Evolutionary conservation across 2,888 invertebrate genomes (phyloP), one percentile per base, ranked within the genome.

Genomic region (Pasiphila rectangulata): DNA sequence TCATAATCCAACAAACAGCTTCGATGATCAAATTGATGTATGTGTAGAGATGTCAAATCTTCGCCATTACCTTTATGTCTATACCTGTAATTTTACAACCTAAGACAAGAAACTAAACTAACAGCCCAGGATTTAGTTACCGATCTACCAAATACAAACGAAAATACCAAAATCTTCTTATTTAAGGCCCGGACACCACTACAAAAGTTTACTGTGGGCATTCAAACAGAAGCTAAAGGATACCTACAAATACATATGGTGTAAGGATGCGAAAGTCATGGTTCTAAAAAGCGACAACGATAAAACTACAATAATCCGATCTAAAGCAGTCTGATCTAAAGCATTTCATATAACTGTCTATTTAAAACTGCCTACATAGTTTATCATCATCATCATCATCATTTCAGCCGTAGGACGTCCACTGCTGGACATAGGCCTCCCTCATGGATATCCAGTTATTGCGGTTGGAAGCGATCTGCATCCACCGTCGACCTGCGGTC

Each of bases 1-100:
- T n/a, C 36, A 4, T 7, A 30, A 36, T 2, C 20, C 15, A 36
- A 43, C 27, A n/a, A n/a, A n/a, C n/a, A n/a, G n/a, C n/a, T n/a
- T n/a, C n/a, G n/a, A n/a, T n/a, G n/a, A n/a, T n/a, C n/a, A n/a
- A n/a, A n/a, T n/a, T n/a, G n/a, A n/a, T n/a, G n/a, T n/a, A n/a
- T n/a, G n/a, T n/a, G n/a, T n/a, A n/a, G n/a, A n/a, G n/a, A n/a
- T n/a, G n/a, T n/a, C n/a, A n/a, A n/a, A n/a, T n/a, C n/a, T n/a
- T n/a, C n/a, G n/a, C n/a, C n/a, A n/a, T n/a, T n/a, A n/a, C n/a
- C n/a, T n/a, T n/a, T n/a, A n/a, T n/a, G n/a, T n/a, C n/a, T n/a
- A n/a, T n/a, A n/a, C n/a, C n/a, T n/a, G n/a, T n/a, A n/a, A n/a
- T n/a, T n/a, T n/a, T n/a, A n/a, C n/a, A n/a, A n/a, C n/a, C n/a